A percentile compares a stretch with the other conserved stretches of the same genome.
Evolutionary conservation across 2,113 vertebrate species (phyloP).

Genomic region (Paralichthys olivaceus): DNA sequence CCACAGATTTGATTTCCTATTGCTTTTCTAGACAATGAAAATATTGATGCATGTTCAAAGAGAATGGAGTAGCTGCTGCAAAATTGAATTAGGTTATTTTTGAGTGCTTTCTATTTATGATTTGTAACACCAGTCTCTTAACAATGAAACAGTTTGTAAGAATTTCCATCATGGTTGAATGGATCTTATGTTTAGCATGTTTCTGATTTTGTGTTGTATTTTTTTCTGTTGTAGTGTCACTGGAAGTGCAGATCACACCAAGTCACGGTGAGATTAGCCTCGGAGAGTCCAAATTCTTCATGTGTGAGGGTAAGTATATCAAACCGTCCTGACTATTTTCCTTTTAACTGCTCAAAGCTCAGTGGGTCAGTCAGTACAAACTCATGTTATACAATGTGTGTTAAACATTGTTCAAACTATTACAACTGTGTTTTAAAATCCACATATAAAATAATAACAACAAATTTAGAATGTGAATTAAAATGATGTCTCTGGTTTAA

Average conservation of each 20-base stretch:
- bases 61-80: background rate
- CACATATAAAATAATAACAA: background rate
- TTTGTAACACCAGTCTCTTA: background rate
- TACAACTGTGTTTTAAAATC: background rate
- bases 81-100: background rate
- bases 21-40: background rate
- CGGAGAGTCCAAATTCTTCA: slow-evolving; percentile 98
- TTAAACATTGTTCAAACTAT: background rate
- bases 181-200: background rate
- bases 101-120: background rate
- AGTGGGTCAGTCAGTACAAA: background rate
- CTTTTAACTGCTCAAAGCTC: background rate
- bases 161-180: too few relatives aligned
- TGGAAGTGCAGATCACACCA: slow-evolving; percentile 95
- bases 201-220: slow-evolving; percentile 21
- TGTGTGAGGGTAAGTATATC: slow-evolving; percentile 90
- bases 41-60: background rate
- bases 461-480: background rate
- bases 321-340: background rate
- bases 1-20: background rate
- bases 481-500: background rate
- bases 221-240: slow-evolving; percentile 83
- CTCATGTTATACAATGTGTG: background rate
- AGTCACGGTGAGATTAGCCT: slow-evolving; percentile 95
- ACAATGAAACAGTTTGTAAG: background rate